Conservation (phyloP, 2,888 invertebrate species). For the Villa cingulata region DNA sequence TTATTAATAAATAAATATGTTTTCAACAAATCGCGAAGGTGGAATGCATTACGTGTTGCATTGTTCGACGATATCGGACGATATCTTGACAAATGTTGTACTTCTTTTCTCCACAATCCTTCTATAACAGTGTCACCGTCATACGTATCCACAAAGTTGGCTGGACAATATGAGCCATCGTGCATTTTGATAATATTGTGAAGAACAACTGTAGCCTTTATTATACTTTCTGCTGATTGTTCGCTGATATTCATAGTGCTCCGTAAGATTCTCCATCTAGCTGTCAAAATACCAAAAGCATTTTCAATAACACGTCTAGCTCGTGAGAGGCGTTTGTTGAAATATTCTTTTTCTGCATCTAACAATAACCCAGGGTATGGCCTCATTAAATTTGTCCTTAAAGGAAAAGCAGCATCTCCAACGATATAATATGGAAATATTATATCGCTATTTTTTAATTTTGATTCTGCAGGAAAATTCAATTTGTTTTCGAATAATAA, state of each 20-base stretch:
- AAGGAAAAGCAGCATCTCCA: not conserved
- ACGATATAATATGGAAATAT: not conserved
- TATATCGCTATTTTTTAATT: not conserved
- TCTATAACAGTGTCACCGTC: not conserved
- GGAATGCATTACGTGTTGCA: too few relatives aligned
- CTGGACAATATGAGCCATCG: not conserved
- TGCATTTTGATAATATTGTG: not conserved
- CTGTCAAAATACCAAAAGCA: constrained; percentile 13
- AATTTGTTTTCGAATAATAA: not conserved
- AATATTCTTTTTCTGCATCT: not conserved
- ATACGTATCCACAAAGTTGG: not conserved
- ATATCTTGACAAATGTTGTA: too few relatives aligned
- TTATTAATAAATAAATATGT: too few relatives aligned
- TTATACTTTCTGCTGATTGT: not conserved
- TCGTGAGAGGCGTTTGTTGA: constrained; percentile 11
- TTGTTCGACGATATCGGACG: too few relatives aligned
- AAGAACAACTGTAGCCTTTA: not conserved
- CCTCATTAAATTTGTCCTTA: not conserved
- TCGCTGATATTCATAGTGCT: not conserved
- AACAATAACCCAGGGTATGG: not conserved
- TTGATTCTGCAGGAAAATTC: not conserved
- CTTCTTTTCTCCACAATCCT: not conserved
- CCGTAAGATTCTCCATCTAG: not conserved
- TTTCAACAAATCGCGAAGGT: too few relatives aligned
- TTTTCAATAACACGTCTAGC: constrained; percentile 9